A percentile compares a stretch with the other conserved stretches of the same genome.
phyloP scores from a whole-genome alignment of 1,140 invertebrate species.

The Drosophila parvula region DNA sequence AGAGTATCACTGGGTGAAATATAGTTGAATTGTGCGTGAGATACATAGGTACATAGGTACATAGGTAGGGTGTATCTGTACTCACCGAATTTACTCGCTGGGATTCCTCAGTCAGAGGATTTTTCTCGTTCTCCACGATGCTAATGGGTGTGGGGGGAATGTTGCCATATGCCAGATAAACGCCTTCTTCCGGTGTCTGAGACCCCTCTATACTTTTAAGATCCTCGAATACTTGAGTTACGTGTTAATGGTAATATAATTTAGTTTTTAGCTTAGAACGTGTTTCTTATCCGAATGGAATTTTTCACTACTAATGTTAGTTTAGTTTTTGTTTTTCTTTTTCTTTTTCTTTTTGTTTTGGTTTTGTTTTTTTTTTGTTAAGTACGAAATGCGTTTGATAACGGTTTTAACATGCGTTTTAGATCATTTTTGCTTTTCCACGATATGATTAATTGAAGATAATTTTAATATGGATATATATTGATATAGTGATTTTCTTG shows the following conservation, averaged over 20 bases:
- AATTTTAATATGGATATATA: constrained; percentile 59
- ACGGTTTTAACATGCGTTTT: constrained; percentile 57
- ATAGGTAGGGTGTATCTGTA: background rate
- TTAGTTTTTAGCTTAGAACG: constrained; percentile 66
- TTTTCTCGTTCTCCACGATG: constrained; percentile 21
- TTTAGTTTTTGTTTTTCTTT: constrained; percentile 51
- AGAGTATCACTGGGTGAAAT: background rate
- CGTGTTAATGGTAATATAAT: constrained; percentile 64
- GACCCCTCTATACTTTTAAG: constrained; percentile 18
- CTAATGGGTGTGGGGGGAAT: constrained; percentile 20
- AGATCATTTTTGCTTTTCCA: constrained; percentile 57
- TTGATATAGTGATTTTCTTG: constrained; percentile 56
- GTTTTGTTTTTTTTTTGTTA: constrained; percentile 45
- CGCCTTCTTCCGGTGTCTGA: constrained; percentile 7
- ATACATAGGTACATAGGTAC: background rate
- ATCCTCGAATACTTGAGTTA: constrained; percentile 41
- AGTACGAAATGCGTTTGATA: constrained; percentile 66
- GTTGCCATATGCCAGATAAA: constrained; percentile 16
- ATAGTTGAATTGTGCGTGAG: background rate
- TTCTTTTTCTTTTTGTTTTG: constrained; percentile 20
- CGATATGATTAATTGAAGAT: constrained; percentile 76
- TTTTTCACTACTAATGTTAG: constrained; percentile 74
- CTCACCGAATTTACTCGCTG: constrained; percentile 37
- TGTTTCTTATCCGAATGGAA: constrained; percentile 39
- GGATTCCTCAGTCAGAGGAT: constrained; percentile 1